Conservation (phyloP, 2,888 invertebrate genomes). For the Drosophila heteroneura region DNA sequence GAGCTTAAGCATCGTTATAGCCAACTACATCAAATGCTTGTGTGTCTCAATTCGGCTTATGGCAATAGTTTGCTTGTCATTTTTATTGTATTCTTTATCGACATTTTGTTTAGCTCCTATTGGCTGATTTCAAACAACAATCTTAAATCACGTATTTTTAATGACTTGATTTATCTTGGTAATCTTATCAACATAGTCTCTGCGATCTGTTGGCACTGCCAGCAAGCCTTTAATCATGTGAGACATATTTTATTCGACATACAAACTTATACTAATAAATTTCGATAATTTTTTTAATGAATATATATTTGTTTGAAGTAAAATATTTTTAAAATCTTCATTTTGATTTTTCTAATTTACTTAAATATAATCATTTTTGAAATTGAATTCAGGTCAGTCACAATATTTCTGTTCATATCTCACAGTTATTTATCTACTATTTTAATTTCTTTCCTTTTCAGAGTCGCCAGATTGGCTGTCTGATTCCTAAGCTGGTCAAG, state of each 20-base stretch:
- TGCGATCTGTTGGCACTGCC: conserved; percentile 79
- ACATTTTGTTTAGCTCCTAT: conserved; percentile 80
- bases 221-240: conserved; percentile 76
- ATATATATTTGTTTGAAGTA: neutral
- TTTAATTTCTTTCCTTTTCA: conserved; percentile 44
- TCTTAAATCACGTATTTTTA: conserved; percentile 10
- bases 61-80: conserved; percentile 81
- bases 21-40: conserved; percentile 65
- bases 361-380: neutral
- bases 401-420: neutral
- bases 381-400: neutral
- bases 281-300: neutral
- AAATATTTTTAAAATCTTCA: neutral
- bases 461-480: conserved; percentile 83
- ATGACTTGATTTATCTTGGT: conserved; percentile 50
- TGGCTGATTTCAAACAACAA: conserved; percentile 61
- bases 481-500: conserved; percentile 83
- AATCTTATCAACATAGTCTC: conserved; percentile 61
- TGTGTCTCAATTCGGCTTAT: conserved; percentile 68
- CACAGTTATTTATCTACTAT: neutral
- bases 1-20: conserved; percentile 74
- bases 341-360: neutral
- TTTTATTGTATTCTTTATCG: conserved; percentile 76
- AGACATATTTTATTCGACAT: conserved; percentile 20
- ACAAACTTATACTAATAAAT: neutral